phyloP scores from a whole-genome alignment of 2,888 invertebrate genomes.

The Oasisia sp. region DNA sequence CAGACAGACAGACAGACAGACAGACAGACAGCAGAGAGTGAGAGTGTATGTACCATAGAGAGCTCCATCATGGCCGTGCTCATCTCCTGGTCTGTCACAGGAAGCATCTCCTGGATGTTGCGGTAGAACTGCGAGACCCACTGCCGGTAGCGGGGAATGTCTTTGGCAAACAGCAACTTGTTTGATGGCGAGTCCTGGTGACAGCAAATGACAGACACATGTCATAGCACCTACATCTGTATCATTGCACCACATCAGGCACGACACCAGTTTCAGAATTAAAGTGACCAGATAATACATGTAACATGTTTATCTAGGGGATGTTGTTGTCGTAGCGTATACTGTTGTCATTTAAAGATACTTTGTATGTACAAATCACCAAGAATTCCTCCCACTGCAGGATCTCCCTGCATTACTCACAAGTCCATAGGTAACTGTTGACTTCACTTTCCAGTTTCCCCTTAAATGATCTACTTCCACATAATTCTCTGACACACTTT shows the following conservation, averaged over 20 bases:
- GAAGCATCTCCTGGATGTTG: constrained; percentile 68
- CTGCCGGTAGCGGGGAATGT: constrained; percentile 69
- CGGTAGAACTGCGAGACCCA: constrained; percentile 67
- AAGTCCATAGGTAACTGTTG: not conserved
- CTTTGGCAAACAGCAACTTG: constrained; percentile 98
- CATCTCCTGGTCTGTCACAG: constrained; percentile 98
- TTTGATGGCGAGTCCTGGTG: constrained; percentile 92
- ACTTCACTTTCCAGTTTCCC: not conserved
- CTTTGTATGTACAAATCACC: not conserved
- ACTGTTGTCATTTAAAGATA: no score
- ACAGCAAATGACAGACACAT: not conserved
- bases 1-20: no score
- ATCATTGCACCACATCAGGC: not conserved
- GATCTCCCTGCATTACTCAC: not conserved
- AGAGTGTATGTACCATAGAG: constrained; percentile 75
- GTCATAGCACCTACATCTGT: not conserved
- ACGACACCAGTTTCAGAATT: not conserved
- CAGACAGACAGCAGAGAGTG: not conserved
- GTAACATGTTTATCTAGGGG: not conserved
- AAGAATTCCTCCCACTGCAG: not conserved
- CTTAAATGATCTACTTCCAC: not conserved
- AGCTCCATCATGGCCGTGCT: constrained; percentile 98
- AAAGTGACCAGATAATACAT: not conserved
- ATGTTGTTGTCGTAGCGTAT: not conserved
- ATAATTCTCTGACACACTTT: no score